These are phyloP conservation scores for Chironomus striatipennis DNA, from an alignment of 1,140 invertebrate species.

Conservation along the genomic window DNA sequence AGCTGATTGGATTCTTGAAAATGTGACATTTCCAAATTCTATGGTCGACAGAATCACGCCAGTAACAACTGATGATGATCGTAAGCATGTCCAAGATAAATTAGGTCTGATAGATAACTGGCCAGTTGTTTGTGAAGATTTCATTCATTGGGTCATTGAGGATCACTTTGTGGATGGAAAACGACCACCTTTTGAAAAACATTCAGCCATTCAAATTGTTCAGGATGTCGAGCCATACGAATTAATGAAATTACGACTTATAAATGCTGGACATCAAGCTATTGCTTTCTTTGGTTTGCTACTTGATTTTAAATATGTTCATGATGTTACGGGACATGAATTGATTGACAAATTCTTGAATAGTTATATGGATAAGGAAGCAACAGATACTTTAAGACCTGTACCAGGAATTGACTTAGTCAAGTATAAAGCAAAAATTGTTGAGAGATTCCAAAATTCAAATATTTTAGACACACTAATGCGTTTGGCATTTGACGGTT, in stretches of 20 bases:
- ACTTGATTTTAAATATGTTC: not conserved
- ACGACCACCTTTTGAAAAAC: not conserved
- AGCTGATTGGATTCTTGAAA: not conserved
- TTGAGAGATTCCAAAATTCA: slow-evolving; percentile 9
- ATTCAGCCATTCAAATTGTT: slow-evolving; percentile 7
- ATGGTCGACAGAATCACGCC: slow-evolving; percentile 24
- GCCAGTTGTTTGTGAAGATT: slow-evolving; percentile 4
- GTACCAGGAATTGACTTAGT: not conserved
- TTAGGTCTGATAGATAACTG: not conserved
- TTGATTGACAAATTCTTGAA: not conserved
- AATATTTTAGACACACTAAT: not conserved
- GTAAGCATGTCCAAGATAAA: not conserved
- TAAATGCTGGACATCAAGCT: not conserved
- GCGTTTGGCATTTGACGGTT: not conserved
- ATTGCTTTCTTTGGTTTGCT: not conserved
- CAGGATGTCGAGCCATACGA: slow-evolving; percentile 22
- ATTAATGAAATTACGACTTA: slow-evolving; percentile 18
- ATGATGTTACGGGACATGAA: not conserved
- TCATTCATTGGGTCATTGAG: slow-evolving; percentile 22
- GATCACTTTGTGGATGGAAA: slow-evolving; percentile 17
- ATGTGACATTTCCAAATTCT: not conserved
- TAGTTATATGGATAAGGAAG: not conserved
- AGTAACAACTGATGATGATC: not conserved
- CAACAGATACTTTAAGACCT: not conserved
- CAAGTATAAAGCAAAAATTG: not conserved